Evolutionary conservation across 2,797 vertebrate species (phyloP), one percentile per base, ranked within the genome.

Genomic region (Lithobates sylvaticus): DNA sequence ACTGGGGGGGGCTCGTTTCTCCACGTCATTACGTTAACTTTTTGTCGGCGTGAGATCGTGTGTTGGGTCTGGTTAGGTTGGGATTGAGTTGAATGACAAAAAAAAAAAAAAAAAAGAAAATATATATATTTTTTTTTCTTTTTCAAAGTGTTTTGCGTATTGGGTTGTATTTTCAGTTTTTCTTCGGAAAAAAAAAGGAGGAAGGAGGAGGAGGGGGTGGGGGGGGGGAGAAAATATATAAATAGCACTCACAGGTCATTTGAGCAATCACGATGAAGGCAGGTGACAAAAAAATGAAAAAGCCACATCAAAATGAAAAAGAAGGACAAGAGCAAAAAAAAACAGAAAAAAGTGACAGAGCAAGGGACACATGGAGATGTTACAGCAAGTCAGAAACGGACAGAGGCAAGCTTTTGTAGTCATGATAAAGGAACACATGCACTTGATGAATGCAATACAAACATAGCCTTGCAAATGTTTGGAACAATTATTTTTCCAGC

Each of bases 21-120:
- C 94, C 94, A 94, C 94, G 94, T 95, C 93, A 95, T 95, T 95
- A 95, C 93, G 93, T 94, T 94, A 95, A 94, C 94, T 94, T 95
- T 95, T 32, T 94, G n/a, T 95, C 94, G 94, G 94, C 94, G 90
- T 93, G 94, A 95, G 94, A 95, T 94, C 94, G 93, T 94, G 93
- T 94, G 83, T 77, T 94, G 94, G 94, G 93, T 94, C 94, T 95
- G 95, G 93, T 94, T 94, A 92, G 93, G 94, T 95, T 95, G 93
- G 94, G 94, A 94, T 95, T 95, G 94, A 94, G 93, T 95, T 93
- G 94, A 95, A 95, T 95, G 94, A 95, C 94, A 95, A 95, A 95
- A 95, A 93, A 95, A 95, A 95, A 95, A 95, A 95, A 93, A 95
- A 95, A 94, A 95, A 95, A 95, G 6, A 36, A 36, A 7, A 36